Percentiles rank a stretch among this genome's conserved stretches.
Conservation (phyloP, 2,113 vertebrate genomes). For the Stigmatopora argus region DNA sequence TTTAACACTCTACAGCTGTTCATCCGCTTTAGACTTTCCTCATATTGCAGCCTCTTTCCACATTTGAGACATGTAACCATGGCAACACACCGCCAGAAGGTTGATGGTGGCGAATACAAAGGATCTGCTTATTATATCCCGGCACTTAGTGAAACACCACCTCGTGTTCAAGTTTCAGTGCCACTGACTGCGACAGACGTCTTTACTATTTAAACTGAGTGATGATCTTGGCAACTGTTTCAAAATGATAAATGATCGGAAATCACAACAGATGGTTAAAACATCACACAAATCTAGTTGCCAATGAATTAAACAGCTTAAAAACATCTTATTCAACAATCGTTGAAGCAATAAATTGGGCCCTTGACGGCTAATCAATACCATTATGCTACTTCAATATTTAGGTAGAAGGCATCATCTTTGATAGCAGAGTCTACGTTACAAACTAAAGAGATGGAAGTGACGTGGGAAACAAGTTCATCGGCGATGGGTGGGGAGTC, state of each 20-base stretch:
- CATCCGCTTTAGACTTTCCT: neutral
- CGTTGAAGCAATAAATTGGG: neutral
- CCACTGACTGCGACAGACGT: no score
- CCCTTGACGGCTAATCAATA: neutral
- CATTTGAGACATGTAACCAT: neutral
- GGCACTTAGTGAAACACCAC: neutral
- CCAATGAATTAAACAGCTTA: neutral
- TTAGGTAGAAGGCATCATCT: neutral
- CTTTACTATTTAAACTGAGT: neutral
- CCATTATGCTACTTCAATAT: neutral
- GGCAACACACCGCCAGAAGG: neutral
- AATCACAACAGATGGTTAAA: neutral
- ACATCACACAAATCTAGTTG: neutral
- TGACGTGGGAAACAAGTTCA: no score
- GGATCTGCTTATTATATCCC: neutral
- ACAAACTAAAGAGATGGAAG: no score
- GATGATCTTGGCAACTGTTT: neutral
- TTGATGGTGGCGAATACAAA: neutral
- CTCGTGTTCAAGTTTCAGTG: neutral
- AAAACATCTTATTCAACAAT: neutral
- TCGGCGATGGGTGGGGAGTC: no score
- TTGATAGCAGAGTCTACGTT: neutral
- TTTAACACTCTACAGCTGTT: no score
- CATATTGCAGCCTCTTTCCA: neutral
- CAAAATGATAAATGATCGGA: neutral